Percentiles rank a stretch among this genome's conserved stretches.
These are phyloP conservation scores for Hydractinia echinata DNA, from an alignment of 30 jellyfish, hydroid and myxozoan genomes.

Conservation along the genomic window DNA sequence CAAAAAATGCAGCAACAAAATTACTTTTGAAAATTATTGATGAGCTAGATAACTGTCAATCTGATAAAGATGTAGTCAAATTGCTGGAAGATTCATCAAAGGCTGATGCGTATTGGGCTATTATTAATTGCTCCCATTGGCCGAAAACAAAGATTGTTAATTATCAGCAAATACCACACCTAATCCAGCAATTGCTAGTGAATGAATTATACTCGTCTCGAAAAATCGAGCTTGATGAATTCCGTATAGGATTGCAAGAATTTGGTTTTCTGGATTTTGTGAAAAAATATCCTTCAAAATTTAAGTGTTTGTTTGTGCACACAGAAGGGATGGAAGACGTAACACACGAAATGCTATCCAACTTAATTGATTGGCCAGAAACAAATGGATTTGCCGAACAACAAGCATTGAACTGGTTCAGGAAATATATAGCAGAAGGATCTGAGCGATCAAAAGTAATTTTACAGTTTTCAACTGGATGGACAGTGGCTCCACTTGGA, in stretches of 20 bases:
- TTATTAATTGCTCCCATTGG: slow-evolving; percentile 25
- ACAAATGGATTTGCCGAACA: slow-evolving; percentile 20
- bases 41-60: slow-evolving; percentile 20
- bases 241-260: slow-evolving; percentile 21
- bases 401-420: slow-evolving; percentile 24
- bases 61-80: background rate
- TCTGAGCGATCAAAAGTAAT: slow-evolving; percentile 3
- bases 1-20: slow-evolving; percentile 30
- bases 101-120: slow-evolving; percentile 28
- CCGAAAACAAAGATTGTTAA: slow-evolving; percentile 4
- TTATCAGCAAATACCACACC: too few species aligned
- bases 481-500: slow-evolving; percentile 10
- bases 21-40: slow-evolving; percentile 12
- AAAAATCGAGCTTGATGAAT: too few species aligned
- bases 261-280: slow-evolving; percentile 24
- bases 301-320: background rate
- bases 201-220: too few species aligned
- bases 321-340: background rate
- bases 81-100: slow-evolving; percentile 3
- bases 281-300: slow-evolving; percentile 17
- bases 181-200: too few species aligned
- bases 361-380: too few species aligned
- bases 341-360: too few species aligned
- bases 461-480: slow-evolving; percentile 21
- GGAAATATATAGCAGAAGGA: slow-evolving; percentile 1